A percentile compares a stretch with the other conserved stretches of the same genome.
Evolutionary conservation across 2,113 vertebrate genomes (phyloP).

Genomic region (Pteronura brasiliensis): DNA sequence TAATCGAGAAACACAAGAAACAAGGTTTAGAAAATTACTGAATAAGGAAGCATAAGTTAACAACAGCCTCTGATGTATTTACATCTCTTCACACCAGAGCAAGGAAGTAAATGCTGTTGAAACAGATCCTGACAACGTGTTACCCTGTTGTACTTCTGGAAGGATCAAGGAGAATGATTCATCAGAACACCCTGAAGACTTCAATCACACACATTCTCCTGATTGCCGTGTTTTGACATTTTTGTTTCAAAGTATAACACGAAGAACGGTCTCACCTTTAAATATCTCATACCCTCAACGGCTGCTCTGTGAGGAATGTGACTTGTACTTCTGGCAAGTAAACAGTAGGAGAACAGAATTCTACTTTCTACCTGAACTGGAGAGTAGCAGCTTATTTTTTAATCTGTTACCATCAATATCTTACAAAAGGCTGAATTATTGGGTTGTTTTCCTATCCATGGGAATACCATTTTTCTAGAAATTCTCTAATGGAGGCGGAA

Average conservation of each 20-base stretch:
- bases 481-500: not conserved
- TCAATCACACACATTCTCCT: slow-evolving; percentile 32
- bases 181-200: not conserved
- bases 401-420: not conserved
- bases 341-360: not conserved
- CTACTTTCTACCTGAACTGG: not conserved
- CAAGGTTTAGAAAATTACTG: not conserved
- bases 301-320: not conserved
- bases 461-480: not conserved
- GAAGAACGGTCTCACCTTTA: slow-evolving; percentile 7
- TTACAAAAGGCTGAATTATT: not conserved
- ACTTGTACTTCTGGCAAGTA: not conserved
- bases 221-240: slow-evolving; percentile 1
- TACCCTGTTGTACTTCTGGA: not conserved
- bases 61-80: not conserved
- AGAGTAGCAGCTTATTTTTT: not conserved
- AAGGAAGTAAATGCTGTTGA: not conserved
- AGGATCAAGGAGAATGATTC: slow-evolving; percentile 50
- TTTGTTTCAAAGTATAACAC: slow-evolving; percentile 1
- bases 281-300: not conserved
- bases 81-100: not conserved
- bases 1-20: not conserved
- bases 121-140: not conserved
- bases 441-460: not conserved
- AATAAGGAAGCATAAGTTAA: not conserved